These are phyloP conservation scores for Drosophila azteca DNA, from an alignment of 1,140 invertebrate species.

Conservation along the genomic window DNA sequence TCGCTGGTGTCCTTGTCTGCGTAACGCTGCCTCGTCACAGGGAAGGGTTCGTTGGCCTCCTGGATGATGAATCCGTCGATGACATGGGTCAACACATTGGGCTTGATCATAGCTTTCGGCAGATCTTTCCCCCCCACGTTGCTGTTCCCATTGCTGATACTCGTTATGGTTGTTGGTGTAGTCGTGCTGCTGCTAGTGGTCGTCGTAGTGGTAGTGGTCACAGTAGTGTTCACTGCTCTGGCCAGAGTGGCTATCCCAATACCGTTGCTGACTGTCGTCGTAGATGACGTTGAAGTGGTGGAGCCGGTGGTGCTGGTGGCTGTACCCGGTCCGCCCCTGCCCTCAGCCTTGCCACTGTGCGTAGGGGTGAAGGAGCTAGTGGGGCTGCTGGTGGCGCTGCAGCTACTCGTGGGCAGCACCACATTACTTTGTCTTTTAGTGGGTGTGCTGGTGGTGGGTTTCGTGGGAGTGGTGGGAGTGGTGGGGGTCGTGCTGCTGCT, in stretches of 20 bases:
- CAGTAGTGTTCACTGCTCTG: constrained; percentile 9
- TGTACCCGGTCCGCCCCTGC: constrained; percentile 44
- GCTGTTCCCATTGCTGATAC: constrained; percentile 78
- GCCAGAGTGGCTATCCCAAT: constrained; percentile 26
- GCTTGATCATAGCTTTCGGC: constrained; percentile 97
- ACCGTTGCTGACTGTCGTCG: constrained; percentile 35
- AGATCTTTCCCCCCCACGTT: constrained; percentile 84
- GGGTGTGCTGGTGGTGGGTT: constrained; percentile 76
- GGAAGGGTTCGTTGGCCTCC: constrained; percentile 95
- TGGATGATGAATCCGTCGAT: constrained; percentile 99
- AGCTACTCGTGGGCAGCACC: constrained; percentile 54
- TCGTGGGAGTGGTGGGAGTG: constrained; percentile 74
- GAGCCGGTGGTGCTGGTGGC: constrained; percentile 58
- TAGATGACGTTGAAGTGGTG: constrained; percentile 64
- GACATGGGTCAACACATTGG: constrained; percentile 97
- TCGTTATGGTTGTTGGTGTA: constrained; percentile 19
- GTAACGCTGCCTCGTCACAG: constrained; percentile 88
- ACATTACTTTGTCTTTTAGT: constrained; percentile 62
- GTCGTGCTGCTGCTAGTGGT: constrained; percentile 25
- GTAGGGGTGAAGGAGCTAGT: constrained; percentile 53
- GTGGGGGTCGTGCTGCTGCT: constrained; percentile 53
- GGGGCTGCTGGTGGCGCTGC: constrained; percentile 67
- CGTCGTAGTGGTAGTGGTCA: constrained; percentile 20
- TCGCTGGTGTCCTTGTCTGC: constrained; percentile 86
- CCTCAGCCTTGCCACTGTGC: constrained; percentile 56